These are phyloP conservation scores for Calephelis nemesis DNA, from an alignment of 1,140 invertebrate genomes.

Conservation along the genomic window DNA sequence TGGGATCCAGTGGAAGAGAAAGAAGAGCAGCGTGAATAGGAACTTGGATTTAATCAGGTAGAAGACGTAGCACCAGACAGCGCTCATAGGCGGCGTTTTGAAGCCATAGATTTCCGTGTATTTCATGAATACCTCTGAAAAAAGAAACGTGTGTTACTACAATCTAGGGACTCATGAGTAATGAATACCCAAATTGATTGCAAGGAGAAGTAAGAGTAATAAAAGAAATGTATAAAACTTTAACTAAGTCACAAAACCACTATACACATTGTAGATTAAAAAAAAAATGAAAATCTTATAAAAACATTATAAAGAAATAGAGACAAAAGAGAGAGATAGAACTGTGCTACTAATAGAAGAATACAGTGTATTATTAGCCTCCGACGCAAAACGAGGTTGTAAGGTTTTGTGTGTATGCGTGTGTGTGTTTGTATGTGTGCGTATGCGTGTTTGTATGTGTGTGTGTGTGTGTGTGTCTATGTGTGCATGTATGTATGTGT, in stretches of 20 bases:
- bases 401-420: no score
- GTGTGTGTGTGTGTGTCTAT: no score
- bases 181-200: not conserved
- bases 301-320: no score
- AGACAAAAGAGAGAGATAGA: no score
- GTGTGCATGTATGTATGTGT: no score
- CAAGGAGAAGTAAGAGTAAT: not conserved
- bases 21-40: slow-evolving; percentile 72
- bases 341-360: no score
- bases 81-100: slow-evolving; percentile 55
- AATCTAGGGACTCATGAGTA: not conserved
- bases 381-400: no score
- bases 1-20: slow-evolving; percentile 82
- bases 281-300: no score
- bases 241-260: not conserved
- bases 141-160: slow-evolving; percentile 6
- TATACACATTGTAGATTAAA: no score
- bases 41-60: slow-evolving; percentile 66
- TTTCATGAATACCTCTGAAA: slow-evolving; percentile 75
- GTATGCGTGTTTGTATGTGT: no score
- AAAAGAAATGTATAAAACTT: not conserved
- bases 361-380: no score
- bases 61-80: slow-evolving; percentile 80
- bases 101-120: slow-evolving; percentile 63
- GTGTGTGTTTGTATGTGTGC: no score